A percentile compares a stretch with the other conserved stretches of the same genome.
These are phyloP conservation scores for Megalurothrips usitatus DNA, from an alignment of 2,888 invertebrate genomes.

Conservation along the genomic window DNA sequence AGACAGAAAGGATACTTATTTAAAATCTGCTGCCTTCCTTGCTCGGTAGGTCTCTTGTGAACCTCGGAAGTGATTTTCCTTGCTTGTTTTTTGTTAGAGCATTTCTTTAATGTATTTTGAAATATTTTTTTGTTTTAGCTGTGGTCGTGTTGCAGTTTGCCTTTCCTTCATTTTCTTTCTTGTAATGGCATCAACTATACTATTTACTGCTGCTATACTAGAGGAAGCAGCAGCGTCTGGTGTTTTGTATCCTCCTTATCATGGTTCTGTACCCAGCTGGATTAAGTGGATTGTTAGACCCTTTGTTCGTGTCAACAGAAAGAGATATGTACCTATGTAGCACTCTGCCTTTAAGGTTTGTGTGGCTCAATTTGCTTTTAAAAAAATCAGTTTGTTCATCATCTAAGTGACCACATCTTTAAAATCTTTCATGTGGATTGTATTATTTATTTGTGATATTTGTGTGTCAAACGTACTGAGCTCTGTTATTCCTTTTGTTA, in stretches of 20 bases:
- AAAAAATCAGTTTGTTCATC: too few relatives aligned
- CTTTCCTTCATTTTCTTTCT: not conserved
- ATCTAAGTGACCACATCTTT: too few relatives aligned
- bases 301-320: not conserved
- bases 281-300: not conserved
- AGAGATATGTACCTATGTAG: not conserved
- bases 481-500: too few relatives aligned
- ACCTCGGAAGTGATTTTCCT: too few relatives aligned
- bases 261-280: not conserved
- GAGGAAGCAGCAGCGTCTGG: not conserved
- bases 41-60: too few relatives aligned
- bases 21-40: too few relatives aligned
- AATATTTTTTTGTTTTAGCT: not conserved
- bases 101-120: not conserved
- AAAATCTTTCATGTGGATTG: too few relatives aligned
- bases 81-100: too few relatives aligned
- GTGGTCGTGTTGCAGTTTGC: not conserved
- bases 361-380: too few relatives aligned
- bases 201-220: not conserved
- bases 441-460: too few relatives aligned
- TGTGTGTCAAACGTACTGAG: too few relatives aligned
- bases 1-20: not conserved
- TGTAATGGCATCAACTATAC: not conserved
- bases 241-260: not conserved
- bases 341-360: not conserved